Evolutionary conservation across 2,888 invertebrate genomes (phyloP).

Genomic region (Ectemnius cavifrons): DNA sequence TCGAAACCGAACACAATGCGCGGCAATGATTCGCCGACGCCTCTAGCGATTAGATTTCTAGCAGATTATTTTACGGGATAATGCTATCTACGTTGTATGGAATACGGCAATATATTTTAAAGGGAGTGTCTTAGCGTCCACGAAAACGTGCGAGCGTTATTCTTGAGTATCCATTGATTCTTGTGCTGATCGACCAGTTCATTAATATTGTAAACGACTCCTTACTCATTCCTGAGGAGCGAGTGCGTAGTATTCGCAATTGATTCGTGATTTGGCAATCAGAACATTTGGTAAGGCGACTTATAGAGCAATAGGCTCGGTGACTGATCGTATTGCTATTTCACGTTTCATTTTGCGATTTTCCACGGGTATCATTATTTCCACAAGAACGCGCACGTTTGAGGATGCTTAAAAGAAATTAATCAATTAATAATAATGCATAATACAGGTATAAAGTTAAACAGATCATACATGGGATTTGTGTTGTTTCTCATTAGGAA

Average conservation of each 20-base stretch:
- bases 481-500: constrained; percentile 22
- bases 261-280: no score
- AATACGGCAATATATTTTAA: constrained; percentile 59
- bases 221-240: not conserved
- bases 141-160: constrained; percentile 36
- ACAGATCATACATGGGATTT: constrained; percentile 4
- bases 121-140: constrained; percentile 56
- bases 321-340: no score
- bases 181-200: constrained; percentile 18
- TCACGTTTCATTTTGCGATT: no score
- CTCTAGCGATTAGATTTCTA: constrained; percentile 64
- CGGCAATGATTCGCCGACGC: constrained; percentile 73
- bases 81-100: constrained; percentile 56
- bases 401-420: constrained; percentile 47
- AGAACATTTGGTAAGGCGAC: no score
- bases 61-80: constrained; percentile 59
- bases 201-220: constrained; percentile 25
- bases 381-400: constrained; percentile 33
- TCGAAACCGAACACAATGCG: constrained; percentile 76
- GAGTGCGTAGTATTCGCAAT: not conserved
- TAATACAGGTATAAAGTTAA: constrained; percentile 47
- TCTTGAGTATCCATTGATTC: constrained; percentile 26
- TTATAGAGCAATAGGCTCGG: no score
- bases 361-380: constrained; percentile 24
- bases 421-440: constrained; percentile 38